Evolutionary conservation across 2,113 vertebrate genomes (phyloP), one percentile per base, ranked within the genome.

Genomic region (Notarius quadriscutis): DNA sequence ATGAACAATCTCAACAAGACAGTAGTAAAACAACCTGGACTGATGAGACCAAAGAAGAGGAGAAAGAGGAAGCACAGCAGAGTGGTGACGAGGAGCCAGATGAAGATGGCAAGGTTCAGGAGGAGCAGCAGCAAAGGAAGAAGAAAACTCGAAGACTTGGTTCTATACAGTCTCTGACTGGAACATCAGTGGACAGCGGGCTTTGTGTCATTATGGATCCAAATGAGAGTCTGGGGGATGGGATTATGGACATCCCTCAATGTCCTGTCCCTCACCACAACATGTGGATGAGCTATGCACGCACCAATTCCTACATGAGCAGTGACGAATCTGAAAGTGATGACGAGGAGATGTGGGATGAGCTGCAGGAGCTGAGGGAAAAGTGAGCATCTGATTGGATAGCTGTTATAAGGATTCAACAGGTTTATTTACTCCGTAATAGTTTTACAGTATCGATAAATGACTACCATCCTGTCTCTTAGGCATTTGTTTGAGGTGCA

Each of bases 251-350:
- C 72, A 96, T 91, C 0, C 90, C 92, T 0, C 88, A 92, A 1
- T 92, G 91, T 92, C 83, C 90, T 88, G 93, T 90, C 18, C 92
- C 95, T 81, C 95, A 96, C 69, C 96, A 96, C 75, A 92, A 94
- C 20, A 93, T 98, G 71, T 99, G 97, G 97, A 93, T 96, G 94
- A 97, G 93, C 74, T 97, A 95, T 92, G 94, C 94, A 25, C 96
- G 96, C 84, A 96, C 90, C 89, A 6, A 93, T 50, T 92, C 96
- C 87, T 97, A 97, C 82, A 63, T 96, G 74, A 97, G 98, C 90
- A 98, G 96, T 1, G 97, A 99, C 0, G 98, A 99, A 50, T 96
- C 96, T 0, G 98, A 99, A 94, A 98, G 97, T 0, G 97, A 98
- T 1, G 97, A 97, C 0, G 96, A 96, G 53, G 97, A 97, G 53